A percentile compares a stretch with the other conserved stretches of the same genome.
Conservation (phyloP, 1,140 invertebrate genomes). For the Luehdorfia chinensis region DNA sequence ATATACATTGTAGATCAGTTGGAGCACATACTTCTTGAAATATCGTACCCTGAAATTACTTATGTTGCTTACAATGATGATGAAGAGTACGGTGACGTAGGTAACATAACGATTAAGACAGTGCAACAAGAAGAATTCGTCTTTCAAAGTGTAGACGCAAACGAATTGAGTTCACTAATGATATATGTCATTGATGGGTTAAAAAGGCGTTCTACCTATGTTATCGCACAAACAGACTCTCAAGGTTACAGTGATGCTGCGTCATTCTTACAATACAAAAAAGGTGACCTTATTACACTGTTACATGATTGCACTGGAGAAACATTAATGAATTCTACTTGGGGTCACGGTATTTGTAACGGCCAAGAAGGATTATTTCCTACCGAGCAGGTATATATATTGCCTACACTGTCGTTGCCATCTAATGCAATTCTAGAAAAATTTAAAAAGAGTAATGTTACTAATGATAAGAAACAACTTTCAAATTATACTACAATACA, state of each 20-base stretch:
- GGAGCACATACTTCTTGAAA: conserved; percentile 92
- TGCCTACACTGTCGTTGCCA: conserved; percentile 90
- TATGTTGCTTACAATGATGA: conserved; percentile 82
- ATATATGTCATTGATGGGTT: conserved; percentile 92
- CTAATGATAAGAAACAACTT: conserved; percentile 51
- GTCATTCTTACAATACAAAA: conserved; percentile 81
- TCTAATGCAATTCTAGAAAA: conserved; percentile 77
- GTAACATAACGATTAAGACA: conserved; percentile 87
- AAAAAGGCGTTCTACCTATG: conserved; percentile 90
- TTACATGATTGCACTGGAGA: conserved; percentile 87
- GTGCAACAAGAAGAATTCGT: conserved; percentile 93
- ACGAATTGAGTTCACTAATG: conserved; percentile 90
- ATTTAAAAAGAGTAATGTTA: conserved; percentile 79
- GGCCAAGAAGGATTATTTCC: conserved; percentile 89
- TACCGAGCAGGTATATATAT: conserved; percentile 90
- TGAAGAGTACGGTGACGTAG: conserved; percentile 69
- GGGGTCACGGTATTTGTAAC: conserved; percentile 85
- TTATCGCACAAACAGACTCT: conserved; percentile 83
- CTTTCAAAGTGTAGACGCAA: conserved; percentile 93
- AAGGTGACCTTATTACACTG: conserved; percentile 91
- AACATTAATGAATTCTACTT: conserved; percentile 84
- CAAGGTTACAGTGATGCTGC: conserved; percentile 79
- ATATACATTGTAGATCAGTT: conserved; percentile 94
- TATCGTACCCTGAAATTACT: conserved; percentile 91
- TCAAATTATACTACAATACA: conserved; percentile 77